Percentiles rank a stretch among this genome's conserved stretches.
phyloP scores from a whole-genome alignment of 2,888 invertebrate genomes.

The Furcula furcula region DNA sequence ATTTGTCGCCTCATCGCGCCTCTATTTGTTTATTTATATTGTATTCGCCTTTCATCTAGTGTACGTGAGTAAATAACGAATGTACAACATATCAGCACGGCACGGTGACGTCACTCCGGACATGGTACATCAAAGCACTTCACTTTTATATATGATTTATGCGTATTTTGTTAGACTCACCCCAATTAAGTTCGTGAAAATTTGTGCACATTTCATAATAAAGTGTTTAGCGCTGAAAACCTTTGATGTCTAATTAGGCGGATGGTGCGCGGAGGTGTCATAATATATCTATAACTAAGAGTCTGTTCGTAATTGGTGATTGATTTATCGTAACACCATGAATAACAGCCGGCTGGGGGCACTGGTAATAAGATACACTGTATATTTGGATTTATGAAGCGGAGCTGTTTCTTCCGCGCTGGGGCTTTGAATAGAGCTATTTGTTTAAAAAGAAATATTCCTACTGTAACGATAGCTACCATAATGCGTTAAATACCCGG shows the following conservation, averaged over 20 bases:
- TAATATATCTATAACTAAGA: slow-evolving; percentile 35
- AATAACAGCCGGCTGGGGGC: slow-evolving; percentile 23
- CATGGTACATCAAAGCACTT: slow-evolving; percentile 73
- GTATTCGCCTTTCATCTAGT: slow-evolving; percentile 75
- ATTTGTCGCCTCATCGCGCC: slow-evolving; percentile 55
- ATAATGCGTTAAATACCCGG: neutral
- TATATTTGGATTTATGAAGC: slow-evolving; percentile 9
- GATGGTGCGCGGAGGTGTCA: slow-evolving; percentile 37
- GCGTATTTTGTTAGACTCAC: slow-evolving; percentile 69
- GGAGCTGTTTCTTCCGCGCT: neutral
- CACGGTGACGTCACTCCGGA: slow-evolving; percentile 70
- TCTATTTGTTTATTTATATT: slow-evolving; percentile 77
- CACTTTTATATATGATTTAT: slow-evolving; percentile 64
- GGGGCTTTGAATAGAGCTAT: neutral
- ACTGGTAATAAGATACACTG: slow-evolving; percentile 19
- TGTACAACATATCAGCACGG: slow-evolving; percentile 70
- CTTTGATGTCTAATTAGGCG: slow-evolving; percentile 77
- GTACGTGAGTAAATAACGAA: slow-evolving; percentile 78
- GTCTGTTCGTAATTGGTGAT: slow-evolving; percentile 48
- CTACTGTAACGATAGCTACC: neutral
- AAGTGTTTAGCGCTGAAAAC: slow-evolving; percentile 56
- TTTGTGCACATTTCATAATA: slow-evolving; percentile 73
- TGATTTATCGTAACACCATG: slow-evolving; percentile 50
- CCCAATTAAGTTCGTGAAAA: slow-evolving; percentile 72
- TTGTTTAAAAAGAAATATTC: neutral